phyloP scores from a whole-genome alignment of 2,113 vertebrate genomes.

The Mastomys natalensis region DNA sequence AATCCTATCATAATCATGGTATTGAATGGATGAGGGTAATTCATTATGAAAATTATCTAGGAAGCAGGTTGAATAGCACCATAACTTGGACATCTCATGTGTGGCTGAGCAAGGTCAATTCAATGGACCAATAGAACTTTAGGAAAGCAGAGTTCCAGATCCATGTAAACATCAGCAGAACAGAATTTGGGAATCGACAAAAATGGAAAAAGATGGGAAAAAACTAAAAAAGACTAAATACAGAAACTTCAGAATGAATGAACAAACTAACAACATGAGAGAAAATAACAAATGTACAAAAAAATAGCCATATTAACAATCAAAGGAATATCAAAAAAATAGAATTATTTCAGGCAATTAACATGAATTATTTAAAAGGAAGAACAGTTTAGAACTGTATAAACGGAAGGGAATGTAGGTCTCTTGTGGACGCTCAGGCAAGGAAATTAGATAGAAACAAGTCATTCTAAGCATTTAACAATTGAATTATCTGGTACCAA shows the following conservation, averaged over 20 bases:
- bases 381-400: no score
- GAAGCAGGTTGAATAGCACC: conserved; percentile 43
- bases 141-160: conserved; percentile 38
- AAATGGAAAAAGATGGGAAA: not conserved
- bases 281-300: conserved; percentile 40
- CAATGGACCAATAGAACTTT: not conserved
- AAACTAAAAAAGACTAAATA: conserved; percentile 53
- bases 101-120: not conserved
- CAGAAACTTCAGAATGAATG: conserved; percentile 47
- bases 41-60: not conserved
- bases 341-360: no score
- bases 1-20: not conserved
- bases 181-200: conserved; percentile 50
- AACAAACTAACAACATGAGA: conserved; percentile 49
- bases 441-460: no score
- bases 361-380: no score
- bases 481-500: no score
- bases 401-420: no score
- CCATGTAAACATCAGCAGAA: not conserved
- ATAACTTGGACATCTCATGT: not conserved
- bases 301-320: conserved; percentile 19
- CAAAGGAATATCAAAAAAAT: no score
- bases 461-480: no score
- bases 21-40: not conserved
- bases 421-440: no score